phyloP scores from a whole-genome alignment of 2,113 vertebrate species.

The Kobus ellipsiprymnus region DNA sequence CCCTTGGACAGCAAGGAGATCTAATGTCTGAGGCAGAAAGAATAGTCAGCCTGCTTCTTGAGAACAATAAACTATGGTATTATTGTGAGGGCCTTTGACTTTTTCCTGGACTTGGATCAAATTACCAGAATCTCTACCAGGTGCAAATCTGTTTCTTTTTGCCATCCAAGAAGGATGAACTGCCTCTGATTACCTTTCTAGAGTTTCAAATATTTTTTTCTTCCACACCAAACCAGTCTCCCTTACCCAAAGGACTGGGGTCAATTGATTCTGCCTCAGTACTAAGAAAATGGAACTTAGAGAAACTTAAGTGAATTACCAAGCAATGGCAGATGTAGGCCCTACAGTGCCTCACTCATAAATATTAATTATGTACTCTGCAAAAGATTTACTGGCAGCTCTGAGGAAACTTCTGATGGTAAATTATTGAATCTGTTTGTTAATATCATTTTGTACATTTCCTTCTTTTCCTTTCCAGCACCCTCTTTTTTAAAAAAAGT shows the following conservation, averaged over 20 bases:
- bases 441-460: constrained; percentile 19
- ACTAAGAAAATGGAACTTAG: constrained; percentile 10
- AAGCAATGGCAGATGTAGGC: not conserved
- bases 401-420: constrained; percentile 33
- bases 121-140: not conserved
- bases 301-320: constrained; percentile 10
- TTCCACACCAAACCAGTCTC: not conserved
- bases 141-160: not conserved
- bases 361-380: constrained; percentile 51
- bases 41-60: not conserved
- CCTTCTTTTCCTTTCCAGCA: constrained; percentile 1
- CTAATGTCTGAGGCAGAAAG: not conserved
- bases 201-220: not conserved
- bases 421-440: constrained; percentile 55
- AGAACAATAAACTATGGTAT: not conserved
- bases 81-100: not conserved
- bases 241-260: not conserved
- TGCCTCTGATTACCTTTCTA: not conserved
- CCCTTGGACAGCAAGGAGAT: not conserved
- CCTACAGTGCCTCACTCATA: constrained; percentile 12
- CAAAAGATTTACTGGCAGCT: constrained; percentile 45
- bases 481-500: not conserved
- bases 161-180: not conserved
- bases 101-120: not conserved
- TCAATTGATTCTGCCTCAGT: not conserved